Conservation (phyloP, 2,113 vertebrate species). For the Rousettus leschenaultii region DNA sequence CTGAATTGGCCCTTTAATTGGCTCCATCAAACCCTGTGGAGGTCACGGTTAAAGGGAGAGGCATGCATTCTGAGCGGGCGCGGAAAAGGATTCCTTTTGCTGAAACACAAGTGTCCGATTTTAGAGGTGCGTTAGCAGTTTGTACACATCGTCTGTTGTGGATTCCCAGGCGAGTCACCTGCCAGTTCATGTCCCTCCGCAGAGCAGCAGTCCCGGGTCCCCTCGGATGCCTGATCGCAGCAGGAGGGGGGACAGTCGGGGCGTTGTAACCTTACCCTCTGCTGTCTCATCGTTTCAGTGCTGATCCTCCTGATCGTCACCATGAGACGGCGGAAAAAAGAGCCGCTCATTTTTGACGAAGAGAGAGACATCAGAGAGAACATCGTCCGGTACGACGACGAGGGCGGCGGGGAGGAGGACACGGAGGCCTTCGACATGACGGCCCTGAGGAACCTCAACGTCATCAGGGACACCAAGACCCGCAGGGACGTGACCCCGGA, state of each 20-base stretch:
- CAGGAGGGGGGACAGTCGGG: background rate
- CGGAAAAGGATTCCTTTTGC: conserved; percentile 64
- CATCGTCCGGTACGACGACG: conserved; percentile 96
- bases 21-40: background rate
- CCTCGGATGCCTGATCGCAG: background rate
- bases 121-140: conserved; percentile 49
- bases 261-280: background rate
- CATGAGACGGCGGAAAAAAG: conserved; percentile 92
- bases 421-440: conserved; percentile 98
- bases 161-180: background rate
- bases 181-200: background rate
- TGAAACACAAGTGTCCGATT: background rate
- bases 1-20: conserved; percentile 39
- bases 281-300: conserved; percentile 81
- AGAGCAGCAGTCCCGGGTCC: background rate
- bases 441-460: conserved; percentile 93
- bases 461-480: conserved; percentile 88
- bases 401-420: conserved; percentile 97
- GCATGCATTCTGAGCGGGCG: conserved; percentile 38
- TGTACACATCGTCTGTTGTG: background rate
- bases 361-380: conserved; percentile 96
- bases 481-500: conserved; percentile 95
- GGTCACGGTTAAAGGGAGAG: conserved; percentile 51
- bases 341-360: conserved; percentile 95
- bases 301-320: conserved; percentile 94